phyloP scores from a whole-genome alignment of 2,113 vertebrate species.

The Phaetusa simplex region DNA sequence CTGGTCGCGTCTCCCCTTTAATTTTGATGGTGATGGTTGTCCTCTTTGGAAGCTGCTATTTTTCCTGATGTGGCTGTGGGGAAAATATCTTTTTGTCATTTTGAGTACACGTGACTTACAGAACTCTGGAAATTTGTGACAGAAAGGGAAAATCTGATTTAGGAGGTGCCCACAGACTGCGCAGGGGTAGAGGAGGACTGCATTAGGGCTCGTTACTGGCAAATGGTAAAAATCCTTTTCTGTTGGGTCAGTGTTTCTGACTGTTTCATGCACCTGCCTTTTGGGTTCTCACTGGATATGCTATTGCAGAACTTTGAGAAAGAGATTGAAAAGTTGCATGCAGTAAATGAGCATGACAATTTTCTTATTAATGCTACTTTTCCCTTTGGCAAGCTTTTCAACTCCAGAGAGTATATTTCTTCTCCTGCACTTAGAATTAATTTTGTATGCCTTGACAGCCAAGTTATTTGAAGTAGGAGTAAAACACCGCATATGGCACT shows the following conservation, averaged over 20 bases:
- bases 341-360: background rate
- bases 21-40: background rate
- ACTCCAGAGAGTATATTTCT: background rate
- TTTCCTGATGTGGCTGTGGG: background rate
- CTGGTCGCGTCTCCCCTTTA: background rate
- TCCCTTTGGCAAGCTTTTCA: slow-evolving; percentile 21
- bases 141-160: background rate
- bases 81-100: background rate
- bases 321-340: background rate
- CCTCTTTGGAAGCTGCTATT: background rate
- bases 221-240: background rate
- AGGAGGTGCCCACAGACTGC: background rate
- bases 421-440: slow-evolving; percentile 2
- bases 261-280: background rate
- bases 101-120: background rate
- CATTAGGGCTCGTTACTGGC: background rate
- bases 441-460: background rate
- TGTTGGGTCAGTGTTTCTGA: background rate
- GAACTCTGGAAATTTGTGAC: background rate
- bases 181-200: background rate
- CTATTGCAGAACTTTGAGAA: background rate
- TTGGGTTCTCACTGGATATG: background rate
- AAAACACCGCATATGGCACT: background rate
- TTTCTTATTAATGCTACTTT: background rate
- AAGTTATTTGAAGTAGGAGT: background rate